phyloP scores from a whole-genome alignment of 2,888 invertebrate genomes.

The Oscheius myriophilus region DNA sequence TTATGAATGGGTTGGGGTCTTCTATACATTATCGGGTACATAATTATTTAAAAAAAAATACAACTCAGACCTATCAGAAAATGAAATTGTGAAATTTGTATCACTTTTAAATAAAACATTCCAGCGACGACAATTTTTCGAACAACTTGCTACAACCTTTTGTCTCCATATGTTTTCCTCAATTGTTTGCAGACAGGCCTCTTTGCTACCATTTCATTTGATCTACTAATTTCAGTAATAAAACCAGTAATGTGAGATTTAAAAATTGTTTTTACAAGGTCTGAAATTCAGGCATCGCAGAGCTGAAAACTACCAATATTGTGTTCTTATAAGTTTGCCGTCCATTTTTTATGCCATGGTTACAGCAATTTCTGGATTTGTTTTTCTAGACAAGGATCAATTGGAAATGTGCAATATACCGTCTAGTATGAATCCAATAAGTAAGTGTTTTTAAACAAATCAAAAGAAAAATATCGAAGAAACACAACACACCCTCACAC shows the following conservation, averaged over 20 bases:
- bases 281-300: conserved; percentile 14
- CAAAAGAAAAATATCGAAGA: no score
- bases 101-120: neutral
- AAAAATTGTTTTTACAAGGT: neutral
- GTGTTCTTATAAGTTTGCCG: conserved; percentile 14
- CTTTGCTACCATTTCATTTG: conserved; percentile 29
- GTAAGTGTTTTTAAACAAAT: no score
- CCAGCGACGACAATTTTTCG: conserved; percentile 7
- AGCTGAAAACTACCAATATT: conserved; percentile 17
- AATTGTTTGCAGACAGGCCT: conserved; percentile 33
- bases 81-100: no score
- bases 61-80: no score
- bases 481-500: no score
- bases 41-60: no score
- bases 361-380: conserved; percentile 13
- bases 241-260: conserved; percentile 28
- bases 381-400: conserved; percentile 9
- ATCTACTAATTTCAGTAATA: conserved; percentile 29
- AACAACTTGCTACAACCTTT: conserved; percentile 7
- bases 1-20: conserved; percentile 32
- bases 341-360: conserved; percentile 13
- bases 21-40: conserved; percentile 10
- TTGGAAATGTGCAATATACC: conserved; percentile 24
- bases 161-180: conserved; percentile 15
- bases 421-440: conserved; percentile 11